phyloP scores from a whole-genome alignment of 2,113 vertebrate species.

The Pogona vitticeps region DNA sequence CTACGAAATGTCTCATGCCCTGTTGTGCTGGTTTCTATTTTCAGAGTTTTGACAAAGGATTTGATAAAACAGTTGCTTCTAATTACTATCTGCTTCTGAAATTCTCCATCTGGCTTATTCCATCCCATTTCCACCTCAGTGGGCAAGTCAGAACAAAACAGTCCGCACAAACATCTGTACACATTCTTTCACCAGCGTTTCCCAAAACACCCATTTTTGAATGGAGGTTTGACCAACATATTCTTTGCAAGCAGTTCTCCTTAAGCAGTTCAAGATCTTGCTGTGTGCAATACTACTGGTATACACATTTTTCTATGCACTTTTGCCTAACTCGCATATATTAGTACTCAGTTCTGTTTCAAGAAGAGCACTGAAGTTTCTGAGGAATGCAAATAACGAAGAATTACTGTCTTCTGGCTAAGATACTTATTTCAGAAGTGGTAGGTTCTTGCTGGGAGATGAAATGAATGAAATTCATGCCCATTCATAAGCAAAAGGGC shows the following conservation, averaged over 20 bases:
- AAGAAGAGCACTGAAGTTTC: too few relatives aligned
- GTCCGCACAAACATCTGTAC: neutral
- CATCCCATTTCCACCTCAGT: neutral
- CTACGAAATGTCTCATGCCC: neutral
- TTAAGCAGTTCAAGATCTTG: too few relatives aligned
- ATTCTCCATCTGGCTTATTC: neutral
- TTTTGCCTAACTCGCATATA: neutral
- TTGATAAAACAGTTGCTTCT: neutral
- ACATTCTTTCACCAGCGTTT: neutral
- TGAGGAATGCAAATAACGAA: too few relatives aligned
- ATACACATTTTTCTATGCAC: neutral
- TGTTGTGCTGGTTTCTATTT: neutral
- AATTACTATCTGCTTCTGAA: neutral
- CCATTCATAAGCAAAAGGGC: neutral
- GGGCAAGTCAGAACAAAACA: neutral
- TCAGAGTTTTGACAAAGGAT: neutral
- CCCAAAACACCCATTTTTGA: neutral
- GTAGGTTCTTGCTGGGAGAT: neutral
- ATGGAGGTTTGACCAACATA: too few relatives aligned
- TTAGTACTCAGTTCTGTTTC: too few relatives aligned
- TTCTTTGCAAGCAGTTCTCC: neutral
- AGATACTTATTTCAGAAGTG: neutral
- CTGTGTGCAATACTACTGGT: neutral
- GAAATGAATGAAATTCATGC: neutral
- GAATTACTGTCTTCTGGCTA: neutral